Evolutionary conservation across 1,140 invertebrate species (phyloP).

Genomic region (Drosophila ananassae): DNA sequence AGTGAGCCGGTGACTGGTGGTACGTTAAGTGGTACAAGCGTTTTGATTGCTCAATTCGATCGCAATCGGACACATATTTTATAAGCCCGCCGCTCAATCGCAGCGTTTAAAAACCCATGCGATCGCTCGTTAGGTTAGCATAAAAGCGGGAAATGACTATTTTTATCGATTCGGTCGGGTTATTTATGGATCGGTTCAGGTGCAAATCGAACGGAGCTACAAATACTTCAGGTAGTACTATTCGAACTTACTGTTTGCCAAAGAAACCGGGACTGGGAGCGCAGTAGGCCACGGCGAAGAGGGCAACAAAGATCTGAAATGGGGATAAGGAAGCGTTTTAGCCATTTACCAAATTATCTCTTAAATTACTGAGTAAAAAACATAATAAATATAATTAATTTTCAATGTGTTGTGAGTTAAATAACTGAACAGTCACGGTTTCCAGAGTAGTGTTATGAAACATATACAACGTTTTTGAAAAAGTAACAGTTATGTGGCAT

Average conservation of each 20-base stretch:
- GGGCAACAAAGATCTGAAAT: conserved; percentile 70
- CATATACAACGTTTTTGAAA: background rate
- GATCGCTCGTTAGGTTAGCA: conserved; percentile 47
- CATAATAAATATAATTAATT: conserved; percentile 35
- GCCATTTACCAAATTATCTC: conserved; percentile 3
- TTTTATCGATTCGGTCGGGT: conserved; percentile 40
- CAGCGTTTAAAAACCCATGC: conserved; percentile 68
- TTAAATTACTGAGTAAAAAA: background rate
- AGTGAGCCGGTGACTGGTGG: background rate
- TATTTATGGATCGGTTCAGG: conserved; percentile 39
- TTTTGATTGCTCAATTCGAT: conserved; percentile 72
- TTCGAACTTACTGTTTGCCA: conserved; percentile 76
- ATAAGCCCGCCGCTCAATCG: conserved; percentile 32
- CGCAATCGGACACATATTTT: conserved; percentile 61
- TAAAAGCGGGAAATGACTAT: conserved; percentile 62
- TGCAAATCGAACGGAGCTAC: conserved; percentile 5
- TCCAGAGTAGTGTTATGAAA: background rate
- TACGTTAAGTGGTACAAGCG: conserved; percentile 39
- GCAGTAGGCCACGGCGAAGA: conserved; percentile 69
- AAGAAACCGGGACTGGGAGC: conserved; percentile 78
- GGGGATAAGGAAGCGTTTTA: conserved; percentile 18
- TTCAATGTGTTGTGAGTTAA: conserved; percentile 4
- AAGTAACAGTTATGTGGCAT: background rate
- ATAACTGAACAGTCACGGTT: background rate
- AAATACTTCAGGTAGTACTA: background rate